A percentile compares a stretch with the other conserved stretches of the same genome.
phyloP scores from a whole-genome alignment of 2,113 vertebrate genomes.

The Callipepla squamata region DNA sequence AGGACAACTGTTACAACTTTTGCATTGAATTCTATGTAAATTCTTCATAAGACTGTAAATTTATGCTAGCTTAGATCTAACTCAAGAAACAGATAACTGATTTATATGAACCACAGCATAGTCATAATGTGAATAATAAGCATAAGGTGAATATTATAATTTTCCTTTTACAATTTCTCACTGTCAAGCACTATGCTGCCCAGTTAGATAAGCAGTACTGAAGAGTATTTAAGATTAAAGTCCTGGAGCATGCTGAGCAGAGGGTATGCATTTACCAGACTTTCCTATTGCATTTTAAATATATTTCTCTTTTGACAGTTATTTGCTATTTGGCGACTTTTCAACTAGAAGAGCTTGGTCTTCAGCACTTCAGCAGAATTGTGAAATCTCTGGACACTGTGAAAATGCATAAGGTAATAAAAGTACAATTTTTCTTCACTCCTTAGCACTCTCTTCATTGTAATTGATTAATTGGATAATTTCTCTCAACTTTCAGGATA shows the following conservation, averaged over 20 bases:
- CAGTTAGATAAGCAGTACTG: neutral
- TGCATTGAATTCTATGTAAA: neutral
- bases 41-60: neutral
- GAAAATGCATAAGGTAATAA: slow-evolving; percentile 86
- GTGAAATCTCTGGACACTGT: slow-evolving; percentile 80
- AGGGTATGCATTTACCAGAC: neutral
- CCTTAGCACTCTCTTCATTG: neutral
- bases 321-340: slow-evolving; percentile 89
- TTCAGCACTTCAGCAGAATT: slow-evolving; percentile 82
- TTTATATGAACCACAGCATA: neutral
- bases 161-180: neutral
- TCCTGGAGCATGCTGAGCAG: neutral
- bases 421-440: neutral
- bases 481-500: neutral
- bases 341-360: slow-evolving; percentile 85
- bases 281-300: slow-evolving; percentile 16
- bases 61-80: neutral
- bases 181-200: neutral
- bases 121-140: neutral
- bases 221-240: neutral
- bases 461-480: neutral
- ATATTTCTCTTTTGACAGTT: slow-evolving; percentile 76
- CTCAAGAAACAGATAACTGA: neutral
- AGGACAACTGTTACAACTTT: neutral
- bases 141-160: neutral